A percentile compares a stretch with the other conserved stretches of the same genome.
Evolutionary conservation across 2,888 invertebrate genomes (phyloP).

Genomic region (Tetropium fuscum): DNA sequence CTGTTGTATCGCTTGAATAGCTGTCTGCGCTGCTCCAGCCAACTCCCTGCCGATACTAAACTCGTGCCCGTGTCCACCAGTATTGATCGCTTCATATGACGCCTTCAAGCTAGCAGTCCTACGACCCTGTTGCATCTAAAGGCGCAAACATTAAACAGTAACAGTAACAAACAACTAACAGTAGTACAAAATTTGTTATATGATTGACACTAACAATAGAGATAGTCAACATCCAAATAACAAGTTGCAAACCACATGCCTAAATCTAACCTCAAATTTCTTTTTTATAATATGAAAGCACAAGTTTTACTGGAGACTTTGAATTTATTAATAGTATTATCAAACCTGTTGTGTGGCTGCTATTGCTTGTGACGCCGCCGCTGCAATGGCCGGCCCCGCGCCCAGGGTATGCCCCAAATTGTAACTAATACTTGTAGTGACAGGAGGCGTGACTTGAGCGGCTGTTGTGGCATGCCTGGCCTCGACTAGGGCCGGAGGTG

Average conservation of each 20-base stretch:
- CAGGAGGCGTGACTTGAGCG: constrained; percentile 45
- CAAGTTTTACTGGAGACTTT: no score
- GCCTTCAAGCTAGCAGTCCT: constrained; percentile 95
- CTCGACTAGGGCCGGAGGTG: constrained; percentile 54
- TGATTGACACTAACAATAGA: no score
- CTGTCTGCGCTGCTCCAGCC: constrained; percentile 79
- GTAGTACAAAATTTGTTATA: no score
- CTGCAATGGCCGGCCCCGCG: constrained; percentile 92
- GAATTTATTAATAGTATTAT: no score
- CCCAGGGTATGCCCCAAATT: constrained; percentile 81
- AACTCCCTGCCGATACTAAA: constrained; percentile 79
- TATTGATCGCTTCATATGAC: constrained; percentile 90
- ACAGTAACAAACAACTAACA: no score
- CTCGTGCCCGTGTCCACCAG: constrained; percentile 73
- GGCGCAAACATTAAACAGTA: no score
- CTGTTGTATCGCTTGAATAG: constrained; percentile 76
- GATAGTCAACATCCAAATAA: no score
- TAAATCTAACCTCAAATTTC: no score
- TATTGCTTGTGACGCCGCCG: constrained; percentile 95
- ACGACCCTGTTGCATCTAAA: constrained; percentile 91
- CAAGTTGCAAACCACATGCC: no score
- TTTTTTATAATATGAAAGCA: no score
- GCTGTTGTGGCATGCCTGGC: constrained; percentile 50
- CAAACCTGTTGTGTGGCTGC: constrained; percentile 95
- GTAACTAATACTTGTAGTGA: constrained; percentile 71